Conservation (phyloP, 1,140 invertebrate species). For the Camponotus floridanus region DNA sequence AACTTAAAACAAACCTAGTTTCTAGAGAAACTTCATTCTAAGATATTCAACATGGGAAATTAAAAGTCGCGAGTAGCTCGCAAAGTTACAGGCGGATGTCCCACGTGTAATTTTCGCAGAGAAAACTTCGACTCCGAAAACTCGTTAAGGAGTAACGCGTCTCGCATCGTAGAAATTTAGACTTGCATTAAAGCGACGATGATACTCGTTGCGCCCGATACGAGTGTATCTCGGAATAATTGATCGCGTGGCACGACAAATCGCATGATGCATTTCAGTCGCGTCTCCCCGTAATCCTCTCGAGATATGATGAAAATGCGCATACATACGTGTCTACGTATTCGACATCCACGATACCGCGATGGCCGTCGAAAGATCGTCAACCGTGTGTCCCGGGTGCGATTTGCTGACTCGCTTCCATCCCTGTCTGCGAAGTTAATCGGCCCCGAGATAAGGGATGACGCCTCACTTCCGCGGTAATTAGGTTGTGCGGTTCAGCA, state of each 20-base stretch:
- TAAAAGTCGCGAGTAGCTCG: conserved; percentile 22
- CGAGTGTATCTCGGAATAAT: background rate
- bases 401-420: conserved; percentile 63
- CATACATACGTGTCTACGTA: background rate
- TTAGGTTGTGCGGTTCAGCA: conserved; percentile 68
- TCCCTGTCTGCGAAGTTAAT: conserved; percentile 62
- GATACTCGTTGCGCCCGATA: background rate
- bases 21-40: background rate
- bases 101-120: conserved; percentile 16
- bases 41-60: conserved; percentile 35
- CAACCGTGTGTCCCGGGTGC: conserved; percentile 47
- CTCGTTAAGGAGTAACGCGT: conserved; percentile 15
- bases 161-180: background rate
- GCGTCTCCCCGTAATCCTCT: background rate
- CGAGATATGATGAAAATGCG: background rate
- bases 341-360: conserved; percentile 29
- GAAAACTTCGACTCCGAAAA: conserved; percentile 11
- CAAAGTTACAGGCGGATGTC: conserved; percentile 25
- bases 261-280: background rate
- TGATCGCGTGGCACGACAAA: background rate
- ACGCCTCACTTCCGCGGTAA: conserved; percentile 68
- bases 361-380: conserved; percentile 42
- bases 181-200: conserved; percentile 1
- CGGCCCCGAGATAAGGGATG: conserved; percentile 67
- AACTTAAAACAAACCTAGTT: conserved; percentile 27